Percentiles rank a stretch among this genome's conserved stretches.
Conservation (phyloP, 2,888 invertebrate genomes). For the Tortricodes alternella region DNA sequence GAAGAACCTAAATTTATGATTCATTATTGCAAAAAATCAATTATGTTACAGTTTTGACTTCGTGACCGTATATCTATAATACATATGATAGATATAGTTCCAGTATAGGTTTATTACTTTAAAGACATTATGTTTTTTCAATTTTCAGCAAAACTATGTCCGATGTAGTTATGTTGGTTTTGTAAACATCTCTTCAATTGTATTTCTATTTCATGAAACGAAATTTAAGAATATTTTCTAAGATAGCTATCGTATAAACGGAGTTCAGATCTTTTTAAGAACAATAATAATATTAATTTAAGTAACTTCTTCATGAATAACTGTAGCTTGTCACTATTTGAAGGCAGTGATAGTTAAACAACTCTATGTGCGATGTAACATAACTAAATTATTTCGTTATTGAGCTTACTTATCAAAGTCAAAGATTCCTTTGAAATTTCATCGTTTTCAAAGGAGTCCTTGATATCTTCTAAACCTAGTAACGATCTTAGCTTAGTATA, state of each 20-base stretch:
- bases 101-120: no score
- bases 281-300: background rate
- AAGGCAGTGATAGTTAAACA: slow-evolving; percentile 25
- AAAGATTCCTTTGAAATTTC: slow-evolving; percentile 2
- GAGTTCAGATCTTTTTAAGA: background rate
- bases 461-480: slow-evolving; percentile 20
- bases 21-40: no score
- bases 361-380: slow-evolving; percentile 22
- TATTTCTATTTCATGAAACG: no score
- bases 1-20: no score
- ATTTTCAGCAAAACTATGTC: no score
- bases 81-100: no score
- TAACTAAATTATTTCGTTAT: slow-evolving; percentile 24
- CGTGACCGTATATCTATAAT: no score
- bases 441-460: background rate
- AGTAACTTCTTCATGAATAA: slow-evolving; percentile 8
- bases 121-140: no score
- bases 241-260: background rate
- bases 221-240: no score
- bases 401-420: slow-evolving; percentile 19
- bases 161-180: no score
- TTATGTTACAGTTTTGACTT: no score
- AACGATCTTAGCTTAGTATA: slow-evolving; percentile 26
- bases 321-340: background rate
- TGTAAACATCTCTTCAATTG: no score